Conservation (phyloP, 2,888 invertebrate genomes). For the Halocaridina rubra region DNA sequence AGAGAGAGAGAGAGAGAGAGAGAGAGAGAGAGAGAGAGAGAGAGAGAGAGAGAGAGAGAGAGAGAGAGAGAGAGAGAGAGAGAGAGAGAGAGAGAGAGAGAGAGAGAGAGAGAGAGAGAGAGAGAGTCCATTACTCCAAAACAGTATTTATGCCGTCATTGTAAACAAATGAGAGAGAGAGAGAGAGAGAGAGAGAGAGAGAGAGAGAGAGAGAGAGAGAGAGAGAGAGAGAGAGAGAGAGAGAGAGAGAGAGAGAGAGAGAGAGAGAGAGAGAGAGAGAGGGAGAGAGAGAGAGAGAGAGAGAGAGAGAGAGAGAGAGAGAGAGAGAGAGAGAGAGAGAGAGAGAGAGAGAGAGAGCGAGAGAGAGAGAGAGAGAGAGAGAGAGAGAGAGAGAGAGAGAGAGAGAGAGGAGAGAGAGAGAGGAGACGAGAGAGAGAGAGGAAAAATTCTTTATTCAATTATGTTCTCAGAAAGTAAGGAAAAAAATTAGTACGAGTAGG, state of each 20-base stretch:
- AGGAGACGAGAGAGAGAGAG: too few species aligned
- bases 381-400: neutral
- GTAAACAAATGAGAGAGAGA: neutral
- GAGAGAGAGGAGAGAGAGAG: neutral
- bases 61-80: neutral
- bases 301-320: neutral
- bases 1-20: conserved; percentile 19
- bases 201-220: neutral
- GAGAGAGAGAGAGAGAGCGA: neutral
- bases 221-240: neutral
- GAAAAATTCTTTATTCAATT: too few species aligned
- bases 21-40: neutral
- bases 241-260: neutral
- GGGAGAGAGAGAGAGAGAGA: neutral
- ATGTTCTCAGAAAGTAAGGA: too few species aligned
- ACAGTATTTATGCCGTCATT: too few species aligned
- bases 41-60: neutral
- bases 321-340: neutral
- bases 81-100: neutral
- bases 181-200: neutral
- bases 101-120: neutral
- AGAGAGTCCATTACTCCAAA: too few species aligned
- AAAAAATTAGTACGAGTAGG: too few species aligned
- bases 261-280: neutral
- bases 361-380: conserved; percentile 65